Evolutionary conservation across 2,888 invertebrate species (phyloP).

Genomic region (Ceriagrion tenellum): DNA sequence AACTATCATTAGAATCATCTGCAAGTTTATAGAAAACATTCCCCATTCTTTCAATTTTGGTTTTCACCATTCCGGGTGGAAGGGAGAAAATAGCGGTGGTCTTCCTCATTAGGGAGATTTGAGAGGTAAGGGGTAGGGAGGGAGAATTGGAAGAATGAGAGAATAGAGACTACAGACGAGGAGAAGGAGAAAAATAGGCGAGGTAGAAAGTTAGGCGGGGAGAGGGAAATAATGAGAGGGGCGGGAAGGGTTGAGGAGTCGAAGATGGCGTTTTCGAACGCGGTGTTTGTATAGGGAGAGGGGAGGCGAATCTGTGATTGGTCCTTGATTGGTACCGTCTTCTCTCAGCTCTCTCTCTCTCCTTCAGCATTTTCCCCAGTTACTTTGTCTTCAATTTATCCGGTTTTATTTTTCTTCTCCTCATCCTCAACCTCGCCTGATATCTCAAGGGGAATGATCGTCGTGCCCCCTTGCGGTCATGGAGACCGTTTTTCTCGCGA

Average conservation of each 20-base stretch:
- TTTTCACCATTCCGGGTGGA: not conserved
- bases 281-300: conserved; percentile 57
- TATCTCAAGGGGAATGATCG: conserved; percentile 22
- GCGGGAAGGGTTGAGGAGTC: not conserved
- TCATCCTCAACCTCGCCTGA: not conserved
- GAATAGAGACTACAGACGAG: not conserved
- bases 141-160: not conserved
- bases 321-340: conserved; percentile 51
- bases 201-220: not conserved
- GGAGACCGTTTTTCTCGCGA: conserved; percentile 18
- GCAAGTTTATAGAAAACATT: not conserved
- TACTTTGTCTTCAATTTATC: not conserved
- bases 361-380: not conserved
- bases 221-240: conserved; percentile 4
- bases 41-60: not conserved
- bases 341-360: not conserved
- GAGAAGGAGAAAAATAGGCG: not conserved
- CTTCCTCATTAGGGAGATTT: conserved; percentile 51
- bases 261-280: not conserved
- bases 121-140: not conserved
- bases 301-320: conserved; percentile 55
- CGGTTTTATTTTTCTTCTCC: not conserved
- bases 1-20: too few relatives aligned
- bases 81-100: not conserved
- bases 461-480: conserved; percentile 50